Percentiles rank a stretch among this genome's conserved stretches.
phyloP scores from a whole-genome alignment of 2,113 vertebrate species.

The Opisthocomus hoazin region DNA sequence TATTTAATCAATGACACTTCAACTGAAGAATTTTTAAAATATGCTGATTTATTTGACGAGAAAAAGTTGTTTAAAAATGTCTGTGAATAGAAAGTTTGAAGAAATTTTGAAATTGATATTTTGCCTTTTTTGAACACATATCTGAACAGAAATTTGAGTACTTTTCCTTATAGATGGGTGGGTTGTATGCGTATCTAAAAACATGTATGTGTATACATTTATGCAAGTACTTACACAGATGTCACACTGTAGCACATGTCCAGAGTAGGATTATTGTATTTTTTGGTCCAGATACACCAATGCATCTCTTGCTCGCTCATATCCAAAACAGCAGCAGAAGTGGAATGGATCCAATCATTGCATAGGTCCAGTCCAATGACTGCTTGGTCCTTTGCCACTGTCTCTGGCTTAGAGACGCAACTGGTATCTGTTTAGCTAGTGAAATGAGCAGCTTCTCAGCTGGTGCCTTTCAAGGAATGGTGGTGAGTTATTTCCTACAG shows the following conservation, averaged over 20 bases:
- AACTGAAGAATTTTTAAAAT: conserved; percentile 10
- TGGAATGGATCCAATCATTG: background rate
- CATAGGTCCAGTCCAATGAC: no score
- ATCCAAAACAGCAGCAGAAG: background rate
- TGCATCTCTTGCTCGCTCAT: background rate
- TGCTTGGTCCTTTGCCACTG: background rate
- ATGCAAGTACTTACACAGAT: background rate
- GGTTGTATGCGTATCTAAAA: background rate
- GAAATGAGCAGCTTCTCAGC: background rate
- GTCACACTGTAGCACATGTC: fast-evolving
- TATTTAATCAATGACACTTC: background rate
- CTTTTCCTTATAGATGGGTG: background rate
- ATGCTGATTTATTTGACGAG: background rate
- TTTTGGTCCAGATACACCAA: background rate
- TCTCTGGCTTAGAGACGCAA: background rate
- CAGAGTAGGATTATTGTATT: background rate
- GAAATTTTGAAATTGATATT: background rate
- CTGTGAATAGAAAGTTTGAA: background rate
- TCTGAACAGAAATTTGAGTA: background rate
- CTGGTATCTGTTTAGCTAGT: background rate
- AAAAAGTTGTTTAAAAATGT: background rate
- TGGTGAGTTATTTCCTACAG: background rate
- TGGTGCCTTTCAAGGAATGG: background rate
- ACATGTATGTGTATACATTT: background rate
- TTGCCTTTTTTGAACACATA: background rate